Evolutionary conservation across 2,888 invertebrate genomes (phyloP).

Genomic region (Charanyca ferruginea): DNA sequence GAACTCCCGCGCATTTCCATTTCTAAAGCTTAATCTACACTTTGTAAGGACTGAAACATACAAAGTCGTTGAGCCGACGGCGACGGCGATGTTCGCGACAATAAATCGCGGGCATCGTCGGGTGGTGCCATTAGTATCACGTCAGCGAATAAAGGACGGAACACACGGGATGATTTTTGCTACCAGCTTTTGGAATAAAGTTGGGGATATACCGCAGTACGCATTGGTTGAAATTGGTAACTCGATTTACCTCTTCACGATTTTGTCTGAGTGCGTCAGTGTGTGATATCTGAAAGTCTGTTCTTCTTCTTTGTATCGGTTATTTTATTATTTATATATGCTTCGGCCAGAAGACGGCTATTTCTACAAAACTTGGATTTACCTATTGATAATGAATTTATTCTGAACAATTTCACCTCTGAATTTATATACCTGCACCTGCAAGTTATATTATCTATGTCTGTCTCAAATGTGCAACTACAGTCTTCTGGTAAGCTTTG

Average conservation of each 20-base stretch:
- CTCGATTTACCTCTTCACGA: not conserved
- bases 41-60: constrained; percentile 65
- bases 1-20: constrained; percentile 54
- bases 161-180: constrained; percentile 43
- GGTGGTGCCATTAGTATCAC: constrained; percentile 70
- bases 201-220: too few relatives aligned
- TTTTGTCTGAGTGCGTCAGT: not conserved
- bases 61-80: constrained; percentile 64
- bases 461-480: too few relatives aligned
- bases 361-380: too few relatives aligned
- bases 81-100: constrained; percentile 44
- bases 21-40: constrained; percentile 66
- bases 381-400: too few relatives aligned
- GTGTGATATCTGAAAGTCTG: not conserved
- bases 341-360: too few relatives aligned
- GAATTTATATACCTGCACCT: too few relatives aligned
- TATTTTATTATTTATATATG: too few relatives aligned
- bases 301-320: not conserved
- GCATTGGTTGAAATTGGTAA: not conserved
- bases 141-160: constrained; percentile 65
- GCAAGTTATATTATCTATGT: too few relatives aligned
- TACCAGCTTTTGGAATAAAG: constrained; percentile 3
- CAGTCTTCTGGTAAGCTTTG: too few relatives aligned
- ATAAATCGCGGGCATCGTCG: constrained; percentile 69
- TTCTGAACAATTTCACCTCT: too few relatives aligned